These are phyloP conservation scores for Chrysocyon brachyurus DNA, from an alignment of 2,797 vertebrate species.

Conservation along the genomic window DNA sequence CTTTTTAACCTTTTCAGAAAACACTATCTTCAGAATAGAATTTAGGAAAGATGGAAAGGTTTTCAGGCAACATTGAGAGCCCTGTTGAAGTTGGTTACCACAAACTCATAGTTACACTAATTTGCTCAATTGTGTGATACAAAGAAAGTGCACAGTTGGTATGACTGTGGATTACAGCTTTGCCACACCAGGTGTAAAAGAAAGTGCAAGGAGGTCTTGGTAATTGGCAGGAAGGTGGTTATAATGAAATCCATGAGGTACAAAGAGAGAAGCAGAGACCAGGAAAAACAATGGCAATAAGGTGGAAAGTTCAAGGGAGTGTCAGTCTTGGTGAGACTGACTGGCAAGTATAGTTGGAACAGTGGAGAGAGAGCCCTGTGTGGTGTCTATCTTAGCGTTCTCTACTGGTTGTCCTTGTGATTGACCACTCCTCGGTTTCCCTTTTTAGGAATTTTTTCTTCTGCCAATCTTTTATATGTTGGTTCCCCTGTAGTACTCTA, in stretches of 20 bases:
- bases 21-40: background rate
- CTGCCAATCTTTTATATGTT: background rate
- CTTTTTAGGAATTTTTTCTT: constrained; percentile 20
- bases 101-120: background rate
- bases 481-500: background rate
- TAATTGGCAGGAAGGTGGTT: background rate
- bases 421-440: background rate
- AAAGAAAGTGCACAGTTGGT: background rate
- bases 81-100: background rate
- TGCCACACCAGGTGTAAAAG: background rate
- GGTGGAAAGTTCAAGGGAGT: background rate
- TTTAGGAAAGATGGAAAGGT: background rate
- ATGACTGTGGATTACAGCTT: constrained; percentile 20
- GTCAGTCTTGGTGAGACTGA: background rate
- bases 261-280: background rate
- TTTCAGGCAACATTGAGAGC: constrained; percentile 1
- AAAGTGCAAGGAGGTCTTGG: background rate
- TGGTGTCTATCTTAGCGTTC: background rate
- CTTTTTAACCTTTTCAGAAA: background rate
- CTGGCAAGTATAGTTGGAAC: background rate
- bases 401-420: background rate
- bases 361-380: background rate
- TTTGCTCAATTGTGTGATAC: background rate
- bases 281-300: background rate
- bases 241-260: background rate